Evolutionary conservation across 2,113 vertebrate genomes (phyloP), one percentile per base, ranked within the genome.

Genomic region (Cheilinus undulatus): DNA sequence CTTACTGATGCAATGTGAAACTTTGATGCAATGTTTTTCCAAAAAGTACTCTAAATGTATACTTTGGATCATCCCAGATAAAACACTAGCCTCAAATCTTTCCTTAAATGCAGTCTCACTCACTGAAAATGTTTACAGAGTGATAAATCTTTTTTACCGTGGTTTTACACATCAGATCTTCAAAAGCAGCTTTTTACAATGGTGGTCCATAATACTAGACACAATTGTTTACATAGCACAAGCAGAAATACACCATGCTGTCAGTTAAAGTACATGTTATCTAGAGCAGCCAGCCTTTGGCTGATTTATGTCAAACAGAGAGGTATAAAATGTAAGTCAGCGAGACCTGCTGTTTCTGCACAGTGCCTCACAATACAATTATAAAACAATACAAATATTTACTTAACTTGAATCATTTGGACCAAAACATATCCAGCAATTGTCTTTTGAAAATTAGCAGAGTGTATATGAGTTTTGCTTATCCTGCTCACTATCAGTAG

Each of bases 181-280:
- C 13, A 14, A 15, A 53, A 17, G 45, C 20, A 24, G n/a, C 58
- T 56, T 42, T 49, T 24, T 45, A 49, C 26, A 17, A 24, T 43
- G 45, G n/a, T 57, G 30, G 32, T 17, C n/a, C n/a, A n/a, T n/a
- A n/a, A n/a, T n/a, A n/a, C 24, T 51, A 24, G 10, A 19, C 38
- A 70, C 51, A 22, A 34, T 9, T 65, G 67, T 82, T 75, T 72
- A 59, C 42, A 46, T n/a, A 30, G 12, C 14, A 17, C 24, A 20
- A 24, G 63, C 10, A 59, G 52, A 83, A 30, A 69, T 75, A 56
- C 17, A 70, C 22, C 28, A 54, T 69, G 20, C 65, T 56, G 51
- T 74, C 64, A 77, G 64, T 42, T 14, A 64, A 68, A 74, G 61
- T 57, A 56, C 3, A 84, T 72, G 60, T 66, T 80, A 62, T 38